Percentiles rank a stretch among this genome's conserved stretches.
These are phyloP conservation scores for Lobophora halterata DNA, from an alignment of 2,888 invertebrate species.

Conservation along the genomic window DNA sequence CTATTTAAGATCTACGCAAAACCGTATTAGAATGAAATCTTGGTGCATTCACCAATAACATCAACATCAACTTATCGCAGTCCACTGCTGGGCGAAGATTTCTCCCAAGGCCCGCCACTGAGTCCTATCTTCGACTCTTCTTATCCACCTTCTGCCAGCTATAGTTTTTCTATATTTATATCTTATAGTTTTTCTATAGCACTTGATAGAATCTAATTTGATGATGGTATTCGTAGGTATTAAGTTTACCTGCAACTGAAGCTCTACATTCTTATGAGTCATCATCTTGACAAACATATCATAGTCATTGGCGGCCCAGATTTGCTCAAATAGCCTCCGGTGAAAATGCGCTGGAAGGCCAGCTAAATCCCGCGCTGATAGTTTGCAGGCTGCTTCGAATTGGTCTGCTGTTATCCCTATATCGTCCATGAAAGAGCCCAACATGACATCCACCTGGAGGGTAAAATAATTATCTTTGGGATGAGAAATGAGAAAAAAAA, in stretches of 20 bases:
- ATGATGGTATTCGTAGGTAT: background rate
- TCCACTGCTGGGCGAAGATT: too few species aligned
- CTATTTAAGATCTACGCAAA: too few species aligned
- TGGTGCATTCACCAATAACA: too few species aligned
- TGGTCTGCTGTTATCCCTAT: slow-evolving; percentile 93
- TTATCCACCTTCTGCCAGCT: too few species aligned
- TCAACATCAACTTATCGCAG: too few species aligned
- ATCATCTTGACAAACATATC: slow-evolving; percentile 95
- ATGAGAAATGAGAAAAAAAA: too few species aligned
- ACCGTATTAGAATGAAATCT: too few species aligned
- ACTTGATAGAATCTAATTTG: background rate
- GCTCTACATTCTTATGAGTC: slow-evolving; percentile 94
- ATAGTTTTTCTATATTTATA: too few species aligned
- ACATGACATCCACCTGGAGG: slow-evolving; percentile 90
- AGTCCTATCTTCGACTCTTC: too few species aligned
- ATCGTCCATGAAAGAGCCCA: slow-evolving; percentile 96
- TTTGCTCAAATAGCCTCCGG: slow-evolving; percentile 84
- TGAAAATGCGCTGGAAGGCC: slow-evolving; percentile 82
- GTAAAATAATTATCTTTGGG: too few species aligned
- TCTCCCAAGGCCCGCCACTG: too few species aligned
- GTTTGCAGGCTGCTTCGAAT: slow-evolving; percentile 89
- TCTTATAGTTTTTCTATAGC: background rate
- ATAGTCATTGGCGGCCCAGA: slow-evolving; percentile 96
- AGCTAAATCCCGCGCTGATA: slow-evolving; percentile 68
- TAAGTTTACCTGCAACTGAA: slow-evolving; percentile 84